Evolutionary conservation across 2,797 vertebrate genomes (phyloP).

Genomic region (Chromobotia macracanthus): DNA sequence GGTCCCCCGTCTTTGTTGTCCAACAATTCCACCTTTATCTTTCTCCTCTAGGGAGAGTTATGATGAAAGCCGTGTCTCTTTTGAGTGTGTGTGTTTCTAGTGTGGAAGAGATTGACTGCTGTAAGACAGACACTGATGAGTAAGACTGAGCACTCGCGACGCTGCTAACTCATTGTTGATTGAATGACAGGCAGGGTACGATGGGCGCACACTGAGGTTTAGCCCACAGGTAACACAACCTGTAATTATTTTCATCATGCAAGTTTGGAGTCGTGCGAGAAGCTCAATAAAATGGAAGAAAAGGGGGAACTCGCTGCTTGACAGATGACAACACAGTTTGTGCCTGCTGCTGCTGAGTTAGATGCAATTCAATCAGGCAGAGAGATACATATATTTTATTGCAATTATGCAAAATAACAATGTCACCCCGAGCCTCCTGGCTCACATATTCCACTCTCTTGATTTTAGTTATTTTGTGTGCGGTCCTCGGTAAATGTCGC

Average conservation of each 20-base stretch:
- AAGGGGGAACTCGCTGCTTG: constrained; percentile 28
- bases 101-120: constrained; percentile 44
- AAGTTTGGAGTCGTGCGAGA: constrained; percentile 53
- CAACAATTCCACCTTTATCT: constrained; percentile 25
- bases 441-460: constrained; percentile 45
- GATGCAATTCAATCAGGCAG: constrained; percentile 60
- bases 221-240: constrained; percentile 62
- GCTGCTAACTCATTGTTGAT: constrained; percentile 55
- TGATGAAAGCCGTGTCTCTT: constrained; percentile 49
- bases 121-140: constrained; percentile 59
- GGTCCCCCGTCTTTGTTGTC: constrained; percentile 29
- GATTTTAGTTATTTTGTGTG: constrained; percentile 40
- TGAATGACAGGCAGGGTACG: constrained; percentile 59
- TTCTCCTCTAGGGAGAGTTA: constrained; percentile 42
- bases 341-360: constrained; percentile 45
- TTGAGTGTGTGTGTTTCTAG: constrained; percentile 43
- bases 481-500: background rate
- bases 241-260: constrained; percentile 66
- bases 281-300: constrained; percentile 21
- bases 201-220: constrained; percentile 51
- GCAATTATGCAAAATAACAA: constrained; percentile 60
- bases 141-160: constrained; percentile 57
- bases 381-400: constrained; percentile 53
- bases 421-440: constrained; percentile 36
- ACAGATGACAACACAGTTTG: constrained; percentile 57